Evolutionary conservation across 2,113 vertebrate species (phyloP).

Genomic region (Nanorana parkeri): DNA sequence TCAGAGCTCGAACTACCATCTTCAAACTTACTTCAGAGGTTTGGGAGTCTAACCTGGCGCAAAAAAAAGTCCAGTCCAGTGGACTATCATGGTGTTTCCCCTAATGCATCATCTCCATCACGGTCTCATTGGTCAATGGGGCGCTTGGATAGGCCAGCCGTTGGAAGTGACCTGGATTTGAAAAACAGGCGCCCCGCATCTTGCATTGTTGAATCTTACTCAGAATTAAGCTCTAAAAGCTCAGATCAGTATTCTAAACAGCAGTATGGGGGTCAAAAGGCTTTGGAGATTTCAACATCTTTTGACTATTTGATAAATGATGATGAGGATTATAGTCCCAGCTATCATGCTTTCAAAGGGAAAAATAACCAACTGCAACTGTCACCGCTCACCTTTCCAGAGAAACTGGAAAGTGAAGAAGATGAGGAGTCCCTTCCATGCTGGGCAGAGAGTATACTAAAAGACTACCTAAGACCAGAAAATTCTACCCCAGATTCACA

Average conservation of each 20-base stretch:
- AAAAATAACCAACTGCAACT: background rate
- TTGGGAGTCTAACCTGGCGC: conserved; percentile 64
- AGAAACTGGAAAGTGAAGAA: background rate
- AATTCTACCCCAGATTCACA: background rate
- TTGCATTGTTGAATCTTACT: background rate
- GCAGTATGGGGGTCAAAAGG: background rate
- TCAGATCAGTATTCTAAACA: background rate
- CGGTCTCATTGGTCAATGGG: conserved; percentile 32
- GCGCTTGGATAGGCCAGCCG: conserved; percentile 64
- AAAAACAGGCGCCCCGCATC: conserved; percentile 18
- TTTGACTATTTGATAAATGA: conserved; percentile 26
- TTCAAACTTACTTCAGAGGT: conserved; percentile 59
- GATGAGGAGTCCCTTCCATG: conserved; percentile 18
- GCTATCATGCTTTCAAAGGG: background rate
- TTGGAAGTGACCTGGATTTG: conserved; percentile 65
- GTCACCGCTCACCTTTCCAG: background rate
- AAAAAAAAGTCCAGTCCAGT: conserved; percentile 60
- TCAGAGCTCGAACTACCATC: conserved; percentile 74
- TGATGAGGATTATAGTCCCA: background rate
- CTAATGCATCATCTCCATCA: background rate
- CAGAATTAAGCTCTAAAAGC: background rate
- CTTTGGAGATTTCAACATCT: conserved; percentile 33
- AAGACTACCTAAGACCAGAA: conserved; percentile 31
- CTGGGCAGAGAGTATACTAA: conserved; percentile 43
- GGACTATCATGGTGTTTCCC: conserved; percentile 25